Evolutionary conservation across 1,140 invertebrate genomes (phyloP).

Genomic region (Magallana gigas): DNA sequence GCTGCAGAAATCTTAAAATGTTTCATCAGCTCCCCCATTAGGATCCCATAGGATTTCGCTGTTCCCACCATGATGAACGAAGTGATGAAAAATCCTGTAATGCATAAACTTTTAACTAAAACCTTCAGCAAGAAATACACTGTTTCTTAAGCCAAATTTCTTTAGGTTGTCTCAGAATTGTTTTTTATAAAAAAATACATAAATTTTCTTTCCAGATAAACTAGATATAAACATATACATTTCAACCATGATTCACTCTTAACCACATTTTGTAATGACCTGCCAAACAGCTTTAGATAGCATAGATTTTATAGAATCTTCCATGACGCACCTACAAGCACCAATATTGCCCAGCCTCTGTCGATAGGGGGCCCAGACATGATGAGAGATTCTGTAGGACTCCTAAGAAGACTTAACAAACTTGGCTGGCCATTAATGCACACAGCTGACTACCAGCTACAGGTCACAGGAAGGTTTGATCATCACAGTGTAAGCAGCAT

Average conservation of each 20-base stretch:
- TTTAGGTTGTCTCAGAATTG: not conserved
- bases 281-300: no score
- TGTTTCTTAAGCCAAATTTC: not conserved
- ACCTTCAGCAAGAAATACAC: no score
- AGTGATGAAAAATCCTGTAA: slow-evolving; percentile 62
- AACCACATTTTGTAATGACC: not conserved
- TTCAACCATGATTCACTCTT: not conserved
- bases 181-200: no score
- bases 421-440: no score
- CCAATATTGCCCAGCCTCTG: slow-evolving; percentile 8
- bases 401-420: not conserved
- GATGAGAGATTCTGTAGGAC: not conserved
- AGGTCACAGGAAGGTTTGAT: no score
- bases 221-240: not conserved
- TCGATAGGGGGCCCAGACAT: not conserved
- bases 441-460: no score
- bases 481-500: no score
- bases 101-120: not conserved
- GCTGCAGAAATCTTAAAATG: slow-evolving; percentile 61
- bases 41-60: slow-evolving; percentile 66
- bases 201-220: no score
- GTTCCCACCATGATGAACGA: slow-evolving; percentile 70
- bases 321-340: not conserved
- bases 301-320: no score
- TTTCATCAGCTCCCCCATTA: slow-evolving; percentile 57